Evolutionary conservation across 2,888 invertebrate genomes (phyloP), one percentile per base, ranked within the genome.

Genomic region (Pachydiplax longipennis): DNA sequence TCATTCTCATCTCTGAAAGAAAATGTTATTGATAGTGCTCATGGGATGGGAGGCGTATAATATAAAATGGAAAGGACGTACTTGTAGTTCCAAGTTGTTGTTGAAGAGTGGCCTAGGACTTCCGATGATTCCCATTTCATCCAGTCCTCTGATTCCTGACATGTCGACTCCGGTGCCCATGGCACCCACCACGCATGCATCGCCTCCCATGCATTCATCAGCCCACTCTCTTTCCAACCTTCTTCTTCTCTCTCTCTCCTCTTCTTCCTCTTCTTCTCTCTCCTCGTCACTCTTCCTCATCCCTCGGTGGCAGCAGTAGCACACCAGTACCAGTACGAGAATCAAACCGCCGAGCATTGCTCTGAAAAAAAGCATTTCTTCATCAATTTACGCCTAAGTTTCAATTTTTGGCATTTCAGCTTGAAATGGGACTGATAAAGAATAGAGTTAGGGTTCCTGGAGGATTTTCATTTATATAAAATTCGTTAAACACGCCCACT

Each of bases 341-440:
- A 97, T 95, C 92, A 97, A 96, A 48, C 97, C 96, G 93, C 97
- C 97, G 92, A 97, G 94, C 95, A 97, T 97, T 81, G 96, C 97
- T 93, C 97, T 97, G 95, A 91, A 95, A 92, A 91, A 92, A 92
- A 90, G 91, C 37, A 87, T n/a, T 31, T n/a, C 12, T 73, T 73
- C 25, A 10, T 73, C 65, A 44, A 44, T 44, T 6, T 44, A 6
- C 10, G 18, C 18, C 5, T 2, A 53, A 53, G 53, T 53, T 53
- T 53, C 5, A 44, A 44, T 10, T 44, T 44, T 8, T 37, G 37
- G 3, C 5, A 37, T 37, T 2, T 37, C 37, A 37, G 48, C 13
- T 48, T 48, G 5, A 48, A 48, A 13, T 1, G 10, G 10, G 13
- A 48, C 3, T 13, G 48, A 10, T 48, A 37, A 48, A 13, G 48